phyloP scores from a whole-genome alignment of 2,797 vertebrate genomes.

The Propithecus deckenii region DNA sequence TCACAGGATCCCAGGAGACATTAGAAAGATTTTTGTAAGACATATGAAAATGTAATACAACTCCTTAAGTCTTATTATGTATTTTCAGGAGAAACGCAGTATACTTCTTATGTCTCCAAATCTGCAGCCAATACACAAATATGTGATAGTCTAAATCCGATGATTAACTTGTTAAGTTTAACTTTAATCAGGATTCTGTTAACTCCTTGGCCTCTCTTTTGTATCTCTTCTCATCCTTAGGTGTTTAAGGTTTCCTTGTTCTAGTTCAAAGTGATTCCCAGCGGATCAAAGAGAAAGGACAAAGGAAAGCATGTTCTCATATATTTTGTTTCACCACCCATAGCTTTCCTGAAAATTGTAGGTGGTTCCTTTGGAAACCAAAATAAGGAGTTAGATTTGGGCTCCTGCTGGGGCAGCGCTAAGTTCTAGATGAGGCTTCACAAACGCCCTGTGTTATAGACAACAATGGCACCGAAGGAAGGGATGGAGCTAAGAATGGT shows the following conservation, averaged over 20 bases:
- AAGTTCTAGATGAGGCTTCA: background rate
- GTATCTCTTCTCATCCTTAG: conserved; percentile 31
- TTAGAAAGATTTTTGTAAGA: background rate
- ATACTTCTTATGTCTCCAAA: background rate
- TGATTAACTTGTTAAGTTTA: conserved; percentile 51
- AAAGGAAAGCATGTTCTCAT: background rate
- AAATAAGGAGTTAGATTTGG: background rate
- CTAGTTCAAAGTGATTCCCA: background rate
- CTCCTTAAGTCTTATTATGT: background rate
- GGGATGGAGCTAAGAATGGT: background rate
- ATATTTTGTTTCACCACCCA: background rate
- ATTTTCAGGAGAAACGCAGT: conserved; percentile 23
- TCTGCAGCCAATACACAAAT: background rate
- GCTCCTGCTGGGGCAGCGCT: background rate
- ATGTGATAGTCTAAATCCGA: background rate
- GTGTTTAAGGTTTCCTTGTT: conserved; percentile 8
- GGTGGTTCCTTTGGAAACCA: background rate
- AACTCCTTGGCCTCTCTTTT: background rate
- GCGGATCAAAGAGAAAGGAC: background rate
- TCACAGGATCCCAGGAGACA: background rate
- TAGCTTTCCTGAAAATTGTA: conserved; percentile 17
- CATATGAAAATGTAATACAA: background rate
- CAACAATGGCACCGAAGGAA: background rate
- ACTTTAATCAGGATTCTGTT: conserved; percentile 35
- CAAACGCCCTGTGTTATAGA: background rate